Conservation (phyloP, 2,797 vertebrate genomes). For the Poecilia picta region DNA sequence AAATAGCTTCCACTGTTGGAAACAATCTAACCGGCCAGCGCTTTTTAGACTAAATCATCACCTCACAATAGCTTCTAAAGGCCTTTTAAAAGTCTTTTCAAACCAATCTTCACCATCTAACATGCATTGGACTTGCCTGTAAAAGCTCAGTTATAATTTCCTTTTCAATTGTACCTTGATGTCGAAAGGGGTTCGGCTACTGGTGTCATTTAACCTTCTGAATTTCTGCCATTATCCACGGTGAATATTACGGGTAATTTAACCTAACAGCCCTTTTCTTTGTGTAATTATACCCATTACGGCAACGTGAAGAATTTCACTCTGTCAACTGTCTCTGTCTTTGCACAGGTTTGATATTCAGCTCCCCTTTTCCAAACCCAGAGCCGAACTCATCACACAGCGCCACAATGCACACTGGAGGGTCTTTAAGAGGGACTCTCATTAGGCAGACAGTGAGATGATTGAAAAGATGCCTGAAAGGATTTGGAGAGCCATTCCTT, state of each 20-base stretch:
- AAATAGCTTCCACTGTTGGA: conserved; percentile 53
- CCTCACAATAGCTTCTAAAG: conserved; percentile 50
- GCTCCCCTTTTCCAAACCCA: conserved; percentile 54
- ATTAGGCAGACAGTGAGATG: conserved; percentile 54
- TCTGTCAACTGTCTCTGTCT: conserved; percentile 59
- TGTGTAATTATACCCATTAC: conserved; percentile 78
- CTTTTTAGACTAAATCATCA: conserved; percentile 58
- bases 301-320: conserved; percentile 65
- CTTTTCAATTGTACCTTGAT: conserved; percentile 60
- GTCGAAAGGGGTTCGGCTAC: conserved; percentile 66
- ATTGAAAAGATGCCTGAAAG: conserved; percentile 70
- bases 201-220: conserved; percentile 78
- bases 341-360: conserved; percentile 60
- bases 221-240: conserved; percentile 68
- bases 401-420: conserved; percentile 47
- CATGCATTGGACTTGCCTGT: conserved; percentile 48
- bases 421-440: conserved; percentile 52
- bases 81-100: conserved; percentile 56
- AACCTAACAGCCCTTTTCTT: conserved; percentile 76
- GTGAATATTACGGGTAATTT: conserved; percentile 76
- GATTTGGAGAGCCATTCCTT: conserved; percentile 42
- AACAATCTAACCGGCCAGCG: conserved; percentile 40
- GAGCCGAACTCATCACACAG: conserved; percentile 52
- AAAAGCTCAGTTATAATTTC: conserved; percentile 58
- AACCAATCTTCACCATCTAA: conserved; percentile 41